Conservation (phyloP, 2,888 invertebrate species). For the Alloplasta piceator region DNA sequence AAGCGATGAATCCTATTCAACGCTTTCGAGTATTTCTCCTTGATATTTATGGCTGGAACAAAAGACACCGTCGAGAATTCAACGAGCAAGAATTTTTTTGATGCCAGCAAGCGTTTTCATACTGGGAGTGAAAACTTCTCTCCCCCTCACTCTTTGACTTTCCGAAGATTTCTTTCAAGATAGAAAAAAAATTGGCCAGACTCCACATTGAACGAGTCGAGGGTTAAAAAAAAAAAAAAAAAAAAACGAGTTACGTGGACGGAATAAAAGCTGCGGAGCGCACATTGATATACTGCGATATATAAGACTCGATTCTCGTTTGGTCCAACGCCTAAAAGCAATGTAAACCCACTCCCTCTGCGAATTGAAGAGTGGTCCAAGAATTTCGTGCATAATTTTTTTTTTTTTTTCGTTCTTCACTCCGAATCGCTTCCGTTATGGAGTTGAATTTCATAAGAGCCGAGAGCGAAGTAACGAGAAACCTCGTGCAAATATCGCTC, state of each 20-base stretch:
- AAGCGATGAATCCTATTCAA: no score
- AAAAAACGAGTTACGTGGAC: conserved; percentile 1
- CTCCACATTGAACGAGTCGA: conserved; percentile 3
- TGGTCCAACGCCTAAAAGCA: no score
- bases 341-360: neutral
- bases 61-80: no score
- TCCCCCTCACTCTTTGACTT: neutral
- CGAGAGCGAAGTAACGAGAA: neutral
- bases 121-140: no score
- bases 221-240: conserved; percentile 14
- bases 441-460: conserved; percentile 4
- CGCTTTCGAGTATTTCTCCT: no score
- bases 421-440: neutral
- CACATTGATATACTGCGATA: conserved; percentile 31
- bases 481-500: conserved; percentile 4
- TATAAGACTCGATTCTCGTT: neutral
- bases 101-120: no score
- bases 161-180: conserved; percentile 13
- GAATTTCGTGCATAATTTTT: neutral
- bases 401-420: neutral
- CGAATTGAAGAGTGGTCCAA: neutral
- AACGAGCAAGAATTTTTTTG: no score
- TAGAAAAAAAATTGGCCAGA: conserved; percentile 29
- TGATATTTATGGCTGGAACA: no score
- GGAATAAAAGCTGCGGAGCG: conserved; percentile 31